These are phyloP conservation scores for Tiliqua scincoides DNA, from an alignment of 2,113 vertebrate genomes.

Conservation along the genomic window DNA sequence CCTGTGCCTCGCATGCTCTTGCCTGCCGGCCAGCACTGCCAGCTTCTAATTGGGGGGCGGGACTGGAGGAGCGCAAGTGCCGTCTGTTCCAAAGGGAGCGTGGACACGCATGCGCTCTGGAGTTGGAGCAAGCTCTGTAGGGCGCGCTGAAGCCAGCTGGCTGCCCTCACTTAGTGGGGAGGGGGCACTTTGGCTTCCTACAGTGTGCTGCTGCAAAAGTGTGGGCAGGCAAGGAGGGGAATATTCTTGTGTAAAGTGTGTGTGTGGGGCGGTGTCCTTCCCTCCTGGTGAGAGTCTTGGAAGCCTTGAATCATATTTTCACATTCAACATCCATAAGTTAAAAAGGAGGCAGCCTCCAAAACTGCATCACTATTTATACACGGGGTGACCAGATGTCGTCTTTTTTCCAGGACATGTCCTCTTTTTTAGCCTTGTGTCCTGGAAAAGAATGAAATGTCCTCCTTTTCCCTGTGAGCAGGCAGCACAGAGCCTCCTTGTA, in stretches of 20 bases:
- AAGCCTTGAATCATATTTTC: no score
- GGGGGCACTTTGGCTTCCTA: background rate
- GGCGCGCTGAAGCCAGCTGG: background rate
- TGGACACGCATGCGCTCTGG: background rate
- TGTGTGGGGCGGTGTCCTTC: no score
- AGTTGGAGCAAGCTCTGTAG: background rate
- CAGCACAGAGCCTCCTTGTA: no score
- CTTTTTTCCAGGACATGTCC: no score
- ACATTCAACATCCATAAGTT: no score
- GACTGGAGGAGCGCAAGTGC: fast-evolving
- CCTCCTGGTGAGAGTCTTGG: no score
- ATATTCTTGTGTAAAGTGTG: background rate
- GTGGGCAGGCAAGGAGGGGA: background rate
- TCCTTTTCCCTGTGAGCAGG: no score
- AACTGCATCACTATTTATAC: no score
- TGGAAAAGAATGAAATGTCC: no score
- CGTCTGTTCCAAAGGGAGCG: background rate
- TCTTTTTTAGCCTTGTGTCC: no score
- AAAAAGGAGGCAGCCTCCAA: no score
- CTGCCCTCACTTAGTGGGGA: background rate
- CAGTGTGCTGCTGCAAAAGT: background rate
- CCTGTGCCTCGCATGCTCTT: background rate
- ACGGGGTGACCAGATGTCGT: no score
- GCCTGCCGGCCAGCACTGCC: fast-evolving
- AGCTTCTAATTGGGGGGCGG: background rate